Percentiles rank a stretch among this genome's conserved stretches.
Evolutionary conservation across 2,113 vertebrate genomes (phyloP).

Genomic region (Seriola rivoliana): DNA sequence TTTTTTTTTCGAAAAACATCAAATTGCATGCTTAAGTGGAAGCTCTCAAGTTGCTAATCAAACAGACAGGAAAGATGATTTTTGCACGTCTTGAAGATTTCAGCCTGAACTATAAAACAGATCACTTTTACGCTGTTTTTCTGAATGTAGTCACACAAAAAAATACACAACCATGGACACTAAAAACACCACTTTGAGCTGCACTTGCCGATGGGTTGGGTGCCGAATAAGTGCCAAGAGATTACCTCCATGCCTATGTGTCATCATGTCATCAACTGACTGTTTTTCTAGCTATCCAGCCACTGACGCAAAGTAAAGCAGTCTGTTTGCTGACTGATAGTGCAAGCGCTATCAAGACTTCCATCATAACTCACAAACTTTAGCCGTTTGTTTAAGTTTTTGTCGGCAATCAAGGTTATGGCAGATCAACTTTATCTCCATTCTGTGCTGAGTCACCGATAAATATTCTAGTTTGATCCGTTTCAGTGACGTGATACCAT

Average conservation of each 20-base stretch:
- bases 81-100: too few relatives aligned
- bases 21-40: background rate
- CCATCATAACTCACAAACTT: slow-evolving; percentile 69
- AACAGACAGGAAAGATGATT: background rate
- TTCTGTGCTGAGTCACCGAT: slow-evolving; percentile 46
- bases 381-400: slow-evolving; percentile 20
- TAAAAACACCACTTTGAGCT: background rate
- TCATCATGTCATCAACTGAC: slow-evolving; percentile 11
- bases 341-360: background rate
- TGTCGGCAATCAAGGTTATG: slow-evolving; percentile 56
- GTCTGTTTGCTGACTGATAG: slow-evolving; percentile 45
- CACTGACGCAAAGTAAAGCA: slow-evolving; percentile 6
- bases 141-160: background rate
- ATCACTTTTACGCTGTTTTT: too few relatives aligned
- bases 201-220: background rate
- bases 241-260: background rate
- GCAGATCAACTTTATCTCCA: slow-evolving; percentile 56
- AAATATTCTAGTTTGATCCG: slow-evolving; percentile 78
- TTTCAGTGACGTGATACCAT: slow-evolving; percentile 70
- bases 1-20: background rate
- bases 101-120: too few relatives aligned
- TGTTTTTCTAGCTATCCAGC: slow-evolving; percentile 8
- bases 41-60: background rate
- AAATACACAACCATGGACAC: background rate
- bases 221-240: background rate